phyloP scores from a whole-genome alignment of 2,888 invertebrate genomes.

The Cheilosia vulpina region DNA sequence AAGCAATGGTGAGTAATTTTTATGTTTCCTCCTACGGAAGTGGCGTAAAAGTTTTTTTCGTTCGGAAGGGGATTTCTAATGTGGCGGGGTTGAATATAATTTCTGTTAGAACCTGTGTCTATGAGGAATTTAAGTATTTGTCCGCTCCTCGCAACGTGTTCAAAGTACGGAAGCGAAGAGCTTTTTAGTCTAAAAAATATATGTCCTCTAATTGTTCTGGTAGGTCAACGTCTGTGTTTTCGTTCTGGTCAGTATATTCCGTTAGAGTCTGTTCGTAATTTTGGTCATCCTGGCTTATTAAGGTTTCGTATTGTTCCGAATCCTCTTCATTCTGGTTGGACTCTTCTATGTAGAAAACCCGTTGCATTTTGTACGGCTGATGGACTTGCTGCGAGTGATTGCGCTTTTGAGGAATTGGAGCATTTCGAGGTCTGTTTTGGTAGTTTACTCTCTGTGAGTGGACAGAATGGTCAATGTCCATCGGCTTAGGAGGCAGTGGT shows the following conservation, averaged over 20 bases:
- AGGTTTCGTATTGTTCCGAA: conserved; percentile 24
- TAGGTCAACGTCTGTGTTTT: conserved; percentile 17
- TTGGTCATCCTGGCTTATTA: conserved; percentile 18
- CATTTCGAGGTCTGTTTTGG: conserved; percentile 7
- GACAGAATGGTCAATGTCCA: conserved; percentile 19
- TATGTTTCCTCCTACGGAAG: conserved; percentile 49
- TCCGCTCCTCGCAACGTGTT: conserved; percentile 25
- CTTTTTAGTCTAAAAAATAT: conserved; percentile 48
- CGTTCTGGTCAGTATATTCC: conserved; percentile 13
- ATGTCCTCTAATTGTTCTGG: conserved; percentile 35
- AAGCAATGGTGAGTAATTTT: conserved; percentile 41
- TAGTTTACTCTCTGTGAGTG: conserved; percentile 22
- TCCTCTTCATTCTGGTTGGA: conserved; percentile 23
- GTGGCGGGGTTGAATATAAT: conserved; percentile 41
- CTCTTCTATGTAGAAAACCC: conserved; percentile 30
- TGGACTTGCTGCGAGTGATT: conserved; percentile 36
- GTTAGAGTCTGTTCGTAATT: conserved; percentile 23
- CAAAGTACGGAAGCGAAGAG: conserved; percentile 47
- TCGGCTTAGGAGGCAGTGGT: conserved; percentile 39
- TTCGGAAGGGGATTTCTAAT: conserved; percentile 41
- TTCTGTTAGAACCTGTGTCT: conserved; percentile 30
- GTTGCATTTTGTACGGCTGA: conserved; percentile 40
- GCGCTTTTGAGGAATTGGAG: conserved; percentile 29
- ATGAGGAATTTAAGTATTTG: conserved; percentile 31
- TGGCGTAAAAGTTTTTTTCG: conserved; percentile 49